phyloP scores from a whole-genome alignment of 2,888 invertebrate genomes.

The Drosophila histrio region DNA sequence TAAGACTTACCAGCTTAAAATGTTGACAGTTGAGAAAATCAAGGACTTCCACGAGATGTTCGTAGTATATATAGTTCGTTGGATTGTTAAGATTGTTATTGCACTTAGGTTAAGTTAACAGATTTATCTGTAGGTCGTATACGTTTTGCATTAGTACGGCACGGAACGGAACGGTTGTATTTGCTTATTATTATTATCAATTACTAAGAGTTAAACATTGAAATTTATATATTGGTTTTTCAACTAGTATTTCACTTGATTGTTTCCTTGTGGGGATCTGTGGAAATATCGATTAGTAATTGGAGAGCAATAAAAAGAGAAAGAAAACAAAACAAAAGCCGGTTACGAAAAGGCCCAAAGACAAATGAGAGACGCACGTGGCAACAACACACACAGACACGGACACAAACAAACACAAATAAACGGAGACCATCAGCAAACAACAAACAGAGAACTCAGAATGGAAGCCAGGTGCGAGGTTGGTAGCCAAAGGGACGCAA shows the following conservation, averaged over 20 bases:
- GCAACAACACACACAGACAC: conserved; percentile 36
- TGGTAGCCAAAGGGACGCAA: conserved; percentile 33
- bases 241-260: conserved; percentile 20
- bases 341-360: conserved; percentile 36
- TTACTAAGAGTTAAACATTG: conserved; percentile 16
- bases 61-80: neutral
- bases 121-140: conserved; percentile 63
- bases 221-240: neutral
- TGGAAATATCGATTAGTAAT: conserved; percentile 62
- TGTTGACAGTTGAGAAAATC: neutral
- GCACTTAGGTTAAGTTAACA: conserved; percentile 46
- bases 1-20: conserved; percentile 28
- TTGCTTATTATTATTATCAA: conserved; percentile 33
- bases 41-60: neutral
- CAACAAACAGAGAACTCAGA: conserved; percentile 43
- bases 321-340: conserved; percentile 34
- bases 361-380: conserved; percentile 55
- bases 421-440: conserved; percentile 56
- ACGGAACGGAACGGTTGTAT: conserved; percentile 73
- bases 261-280: conserved; percentile 39
- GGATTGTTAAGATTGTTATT: conserved; percentile 42
- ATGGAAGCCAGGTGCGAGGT: conserved; percentile 52
- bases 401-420: conserved; percentile 37
- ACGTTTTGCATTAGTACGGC: conserved; percentile 70
- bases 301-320: conserved; percentile 50